Evolutionary conservation across 1,140 invertebrate genomes (phyloP), one percentile per base, ranked within the genome.

Genomic region (Heliconius melpomene): DNA sequence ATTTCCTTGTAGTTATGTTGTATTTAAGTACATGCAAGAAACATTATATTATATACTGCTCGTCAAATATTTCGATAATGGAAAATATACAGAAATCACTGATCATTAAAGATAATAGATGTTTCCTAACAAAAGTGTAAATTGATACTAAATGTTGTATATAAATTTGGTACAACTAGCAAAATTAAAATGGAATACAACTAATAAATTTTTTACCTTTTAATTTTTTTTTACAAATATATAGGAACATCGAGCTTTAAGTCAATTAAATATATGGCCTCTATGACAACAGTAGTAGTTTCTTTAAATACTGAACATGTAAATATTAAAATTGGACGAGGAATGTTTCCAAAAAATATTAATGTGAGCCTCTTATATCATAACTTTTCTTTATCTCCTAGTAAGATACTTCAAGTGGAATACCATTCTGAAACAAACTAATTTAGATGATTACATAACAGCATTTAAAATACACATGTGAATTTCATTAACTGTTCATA

Each of bases 221-320:
- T 60, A 66, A 29, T 66, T 6, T 11, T 26, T 66, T 23, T 66
- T 66, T 66, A 66, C 3, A 29, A 66, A 16, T 66, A 29, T 16
- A 26, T 66, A 66, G 26, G 60, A 66, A 66, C 60, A 66, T 66
- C 13, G 60, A 66, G 54, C 16, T 13, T 66, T 66, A 52, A 52
- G 50, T 20, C 50, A 52, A 52, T 26, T 66, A 66, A 66, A n/a
- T 26, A 66, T 66, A 66, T 66, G 54, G 54, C 54, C 54, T 23
- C 54, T 23, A 23, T 23, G n/a, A 57, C 20, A 57, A 57, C 20
- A 57, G n/a, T 2, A 23, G 54, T 57, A 3, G 20, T 54, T 54
- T 20, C 9, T 57, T 57, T 23, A 57, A n/a, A n/a, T 23, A 57
- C 54, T 57, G 54, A 23, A 57, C 6, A 54, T 54, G 16, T 46